A percentile compares a stretch with the other conserved stretches of the same genome.
phyloP scores from a whole-genome alignment of 1,140 invertebrate species.

The Chionoecetes opilio region DNA sequence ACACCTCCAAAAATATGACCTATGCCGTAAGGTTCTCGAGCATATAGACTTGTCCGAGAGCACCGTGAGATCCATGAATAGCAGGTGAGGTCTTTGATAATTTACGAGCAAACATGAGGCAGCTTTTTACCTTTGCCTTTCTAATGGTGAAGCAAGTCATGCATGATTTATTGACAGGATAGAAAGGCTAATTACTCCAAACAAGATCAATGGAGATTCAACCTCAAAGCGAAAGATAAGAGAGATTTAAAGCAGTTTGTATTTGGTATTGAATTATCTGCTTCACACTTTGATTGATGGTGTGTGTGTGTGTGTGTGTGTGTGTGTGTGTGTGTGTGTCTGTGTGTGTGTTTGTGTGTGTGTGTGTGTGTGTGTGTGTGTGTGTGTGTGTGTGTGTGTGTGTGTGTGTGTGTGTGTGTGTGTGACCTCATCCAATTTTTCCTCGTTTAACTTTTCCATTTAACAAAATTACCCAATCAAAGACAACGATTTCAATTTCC shows the following conservation, averaged over 20 bases:
- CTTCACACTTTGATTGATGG: background rate
- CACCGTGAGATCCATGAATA: too few species aligned
- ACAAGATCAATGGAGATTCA: background rate
- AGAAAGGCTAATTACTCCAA: background rate
- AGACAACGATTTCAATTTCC: too few species aligned
- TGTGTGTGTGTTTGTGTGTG: slow-evolving; percentile 17
- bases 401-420: slow-evolving; percentile 5
- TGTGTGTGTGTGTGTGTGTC: slow-evolving; percentile 6
- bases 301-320: too few species aligned
- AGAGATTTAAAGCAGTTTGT: background rate
- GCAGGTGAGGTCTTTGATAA: too few species aligned
- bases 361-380: slow-evolving; percentile 24
- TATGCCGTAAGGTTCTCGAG: too few species aligned
- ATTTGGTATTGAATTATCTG: background rate
- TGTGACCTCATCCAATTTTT: background rate
- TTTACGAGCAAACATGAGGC: too few species aligned
- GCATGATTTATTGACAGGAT: background rate
- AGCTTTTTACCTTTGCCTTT: background rate
- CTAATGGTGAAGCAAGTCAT: background rate
- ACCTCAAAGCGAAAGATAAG: background rate
- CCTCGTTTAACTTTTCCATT: background rate
- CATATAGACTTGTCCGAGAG: too few species aligned
- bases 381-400: slow-evolving; percentile 19
- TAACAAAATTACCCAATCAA: background rate
- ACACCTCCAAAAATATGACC: too few species aligned